Evolutionary conservation across 2,113 vertebrate genomes (phyloP).

Genomic region (Neopipo cinnamomea): DNA sequence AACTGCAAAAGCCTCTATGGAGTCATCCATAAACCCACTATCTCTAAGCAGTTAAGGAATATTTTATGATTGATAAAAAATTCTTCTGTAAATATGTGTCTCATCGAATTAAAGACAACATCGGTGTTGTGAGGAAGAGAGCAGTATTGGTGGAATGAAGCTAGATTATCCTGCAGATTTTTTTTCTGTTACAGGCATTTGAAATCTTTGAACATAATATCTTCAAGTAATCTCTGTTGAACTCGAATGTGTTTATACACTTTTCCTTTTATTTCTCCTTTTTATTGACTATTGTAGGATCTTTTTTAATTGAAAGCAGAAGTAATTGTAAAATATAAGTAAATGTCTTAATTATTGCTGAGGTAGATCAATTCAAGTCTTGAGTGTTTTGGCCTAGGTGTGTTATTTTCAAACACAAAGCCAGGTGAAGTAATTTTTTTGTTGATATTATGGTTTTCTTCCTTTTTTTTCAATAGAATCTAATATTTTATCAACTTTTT

Average conservation of each 20-base stretch:
- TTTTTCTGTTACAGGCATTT: background rate
- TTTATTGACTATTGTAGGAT: background rate
- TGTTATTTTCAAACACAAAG: background rate
- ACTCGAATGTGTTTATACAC: background rate
- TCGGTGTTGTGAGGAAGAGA: background rate
- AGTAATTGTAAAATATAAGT: background rate
- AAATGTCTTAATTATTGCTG: background rate
- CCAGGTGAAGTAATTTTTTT: background rate
- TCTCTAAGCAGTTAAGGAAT: slow-evolving; percentile 20
- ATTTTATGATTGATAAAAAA: slow-evolving; percentile 35
- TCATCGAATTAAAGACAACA: background rate
- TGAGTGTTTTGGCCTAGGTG: background rate
- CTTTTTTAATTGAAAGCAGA: background rate
- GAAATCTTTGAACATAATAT: background rate
- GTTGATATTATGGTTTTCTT: background rate
- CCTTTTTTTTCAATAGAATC: background rate
- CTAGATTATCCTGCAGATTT: background rate
- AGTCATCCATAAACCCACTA: background rate
- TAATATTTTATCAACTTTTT: background rate
- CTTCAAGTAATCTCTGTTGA: background rate
- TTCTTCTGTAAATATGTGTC: slow-evolving; percentile 17
- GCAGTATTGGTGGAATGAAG: background rate
- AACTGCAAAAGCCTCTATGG: background rate
- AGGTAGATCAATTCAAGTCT: background rate
- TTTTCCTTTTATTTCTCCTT: background rate